Percentiles rank a stretch among this genome's conserved stretches.
phyloP scores from a whole-genome alignment of 2,888 invertebrate species.

The Archips xylosteana region DNA sequence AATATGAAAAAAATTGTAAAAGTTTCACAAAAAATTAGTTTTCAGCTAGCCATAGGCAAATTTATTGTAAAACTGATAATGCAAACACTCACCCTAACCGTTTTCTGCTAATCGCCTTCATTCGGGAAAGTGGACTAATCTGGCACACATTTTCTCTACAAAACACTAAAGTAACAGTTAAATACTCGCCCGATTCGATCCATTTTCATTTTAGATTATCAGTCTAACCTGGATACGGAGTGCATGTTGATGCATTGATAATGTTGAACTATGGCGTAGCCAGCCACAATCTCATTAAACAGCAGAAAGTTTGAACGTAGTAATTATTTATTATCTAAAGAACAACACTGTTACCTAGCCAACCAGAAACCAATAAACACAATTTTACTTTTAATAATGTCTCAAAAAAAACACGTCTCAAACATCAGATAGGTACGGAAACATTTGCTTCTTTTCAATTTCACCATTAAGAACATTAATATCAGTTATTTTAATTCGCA shows the following conservation, averaged over 20 bases:
- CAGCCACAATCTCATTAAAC: constrained; percentile 6
- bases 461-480: no score
- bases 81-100: neutral
- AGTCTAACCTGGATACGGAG: constrained; percentile 27
- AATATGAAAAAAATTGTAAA: no score
- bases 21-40: no score
- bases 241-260: constrained; percentile 40
- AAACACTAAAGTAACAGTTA: constrained; percentile 24
- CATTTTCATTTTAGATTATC: constrained; percentile 36
- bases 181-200: constrained; percentile 19
- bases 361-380: no score
- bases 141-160: constrained; percentile 27
- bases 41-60: neutral
- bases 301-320: neutral
- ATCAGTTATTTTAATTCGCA: no score
- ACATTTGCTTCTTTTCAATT: no score
- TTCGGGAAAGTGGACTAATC: constrained; percentile 11
- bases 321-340: neutral
- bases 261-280: constrained; percentile 18
- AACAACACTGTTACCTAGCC: no score
- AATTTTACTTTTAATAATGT: no score
- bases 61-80: neutral
- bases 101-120: constrained; percentile 1
- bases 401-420: no score
- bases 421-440: no score